phyloP scores from a whole-genome alignment of 2,113 vertebrate species.

The Rhipidura dahli region DNA sequence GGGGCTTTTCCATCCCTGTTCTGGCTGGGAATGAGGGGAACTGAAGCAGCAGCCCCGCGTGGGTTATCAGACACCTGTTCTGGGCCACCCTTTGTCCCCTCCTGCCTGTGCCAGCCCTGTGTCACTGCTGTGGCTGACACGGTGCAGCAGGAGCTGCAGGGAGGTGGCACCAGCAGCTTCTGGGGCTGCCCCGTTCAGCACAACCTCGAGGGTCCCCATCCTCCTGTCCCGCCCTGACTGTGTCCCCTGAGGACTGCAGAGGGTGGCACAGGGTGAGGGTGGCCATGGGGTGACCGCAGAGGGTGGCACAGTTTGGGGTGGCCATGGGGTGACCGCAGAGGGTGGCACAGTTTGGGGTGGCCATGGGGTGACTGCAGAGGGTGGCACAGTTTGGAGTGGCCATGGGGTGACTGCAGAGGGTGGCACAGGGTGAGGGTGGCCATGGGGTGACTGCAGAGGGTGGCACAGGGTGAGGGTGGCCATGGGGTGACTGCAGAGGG shows the following conservation, averaged over 20 bases:
- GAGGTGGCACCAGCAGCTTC: background rate
- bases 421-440: too few species aligned
- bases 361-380: too few species aligned
- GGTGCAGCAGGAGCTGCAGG: background rate
- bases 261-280: too few species aligned
- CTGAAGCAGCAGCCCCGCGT: background rate
- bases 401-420: too few species aligned
- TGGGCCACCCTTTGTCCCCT: background rate
- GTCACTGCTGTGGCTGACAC: fast-evolving
- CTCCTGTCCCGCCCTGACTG: fast-evolving
- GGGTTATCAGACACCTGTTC: background rate
- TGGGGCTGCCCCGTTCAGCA: background rate
- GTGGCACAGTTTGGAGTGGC: too few species aligned
- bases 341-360: too few species aligned
- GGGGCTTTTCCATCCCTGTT: background rate
- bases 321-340: too few species aligned
- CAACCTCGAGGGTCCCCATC: background rate
- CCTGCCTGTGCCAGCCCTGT: background rate
- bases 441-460: too few species aligned
- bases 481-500: too few species aligned
- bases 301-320: too few species aligned
- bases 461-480: too few species aligned
- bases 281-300: too few species aligned
- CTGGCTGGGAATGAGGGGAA: background rate
- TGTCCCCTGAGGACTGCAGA: background rate